Evolutionary conservation across 2,888 invertebrate genomes (phyloP), one percentile per base, ranked within the genome.

Genomic region (Blera fallax): DNA sequence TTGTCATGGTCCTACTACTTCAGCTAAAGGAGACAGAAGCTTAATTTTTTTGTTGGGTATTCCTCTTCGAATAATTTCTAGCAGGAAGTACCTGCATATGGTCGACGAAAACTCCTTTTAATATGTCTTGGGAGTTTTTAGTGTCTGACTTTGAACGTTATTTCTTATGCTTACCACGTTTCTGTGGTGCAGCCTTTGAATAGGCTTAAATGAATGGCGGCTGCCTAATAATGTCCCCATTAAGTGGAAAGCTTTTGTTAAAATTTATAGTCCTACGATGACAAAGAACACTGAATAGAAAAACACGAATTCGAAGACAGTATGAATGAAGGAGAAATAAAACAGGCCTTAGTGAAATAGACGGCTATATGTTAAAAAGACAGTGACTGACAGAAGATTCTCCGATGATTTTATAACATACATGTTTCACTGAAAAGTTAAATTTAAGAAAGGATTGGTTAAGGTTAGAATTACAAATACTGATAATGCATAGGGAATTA

Each of bases 141-240:
- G 45, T 40, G n/a, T 5, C n/a, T 62, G 11, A 32, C 29, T 50
- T 37, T 65, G 14, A 40, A 18, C n/a, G 50, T 37, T 56, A 11
- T 60, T 80, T 60, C 52, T 32, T 48, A 80, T 80, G 80, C 80
- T 60, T 52, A 34, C 50, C 74, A 80, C 58, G 73, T 79, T 58
- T 58, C 10, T 37, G 14, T 52, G 43, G 32, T 65, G 50, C 16
- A 52, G 52, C 29, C 34, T 34, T 58, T 50, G 14, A 45, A 52
- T 43, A 29, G 40, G 37, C 34, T 67, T 50, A 67, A 65, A 74
- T 64, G 40, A 56, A 72, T 79, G 45, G 64, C 48, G 27, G 37
- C 45, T 64, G 56, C 37, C 54, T 72, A 54, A 72, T 72, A 79
- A 72, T 64, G 78, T 54, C 48, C 56, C 14, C 5, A 43, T 54